Conservation (phyloP, 1,140 invertebrate genomes). For the Leptoteleia sp. region DNA sequence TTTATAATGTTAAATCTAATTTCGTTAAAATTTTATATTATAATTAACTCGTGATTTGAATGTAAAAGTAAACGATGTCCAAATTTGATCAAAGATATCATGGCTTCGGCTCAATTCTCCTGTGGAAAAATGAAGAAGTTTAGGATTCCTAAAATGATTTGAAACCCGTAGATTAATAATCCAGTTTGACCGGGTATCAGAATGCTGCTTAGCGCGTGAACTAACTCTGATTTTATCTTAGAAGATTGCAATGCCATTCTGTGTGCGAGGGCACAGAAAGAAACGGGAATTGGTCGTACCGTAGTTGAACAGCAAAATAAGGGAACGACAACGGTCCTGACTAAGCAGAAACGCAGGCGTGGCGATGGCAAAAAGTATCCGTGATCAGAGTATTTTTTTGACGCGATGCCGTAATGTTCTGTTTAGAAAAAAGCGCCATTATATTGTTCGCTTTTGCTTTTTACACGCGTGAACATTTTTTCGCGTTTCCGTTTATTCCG, state of each 20-base stretch:
- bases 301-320: slow-evolving; percentile 21
- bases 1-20: too few relatives aligned
- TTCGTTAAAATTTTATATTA: too few relatives aligned
- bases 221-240: slow-evolving; percentile 48
- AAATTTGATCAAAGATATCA: too few relatives aligned
- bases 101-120: too few relatives aligned
- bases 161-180: slow-evolving; percentile 52
- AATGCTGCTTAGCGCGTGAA: slow-evolving; percentile 42
- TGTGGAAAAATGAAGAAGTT: slow-evolving; percentile 22
- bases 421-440: slow-evolving; percentile 1
- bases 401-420: slow-evolving; percentile 7
- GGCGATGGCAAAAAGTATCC: slow-evolving; percentile 27
- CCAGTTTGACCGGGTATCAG: slow-evolving; percentile 59
- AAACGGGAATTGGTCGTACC: slow-evolving; percentile 7
- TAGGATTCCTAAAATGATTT: slow-evolving; percentile 43
- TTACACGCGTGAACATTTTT: too few relatives aligned
- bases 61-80: too few relatives aligned
- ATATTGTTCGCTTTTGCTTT: not conserved
- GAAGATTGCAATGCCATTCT: slow-evolving; percentile 46
- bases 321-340: slow-evolving; percentile 45
- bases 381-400: slow-evolving; percentile 24
- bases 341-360: slow-evolving; percentile 50
- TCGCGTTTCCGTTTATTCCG: slow-evolving; percentile 1
- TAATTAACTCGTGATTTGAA: too few relatives aligned
- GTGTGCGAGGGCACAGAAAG: slow-evolving; percentile 11